These are phyloP conservation scores for Drosophila merina DNA, from an alignment of 2,888 invertebrate genomes.

Conservation along the genomic window DNA sequence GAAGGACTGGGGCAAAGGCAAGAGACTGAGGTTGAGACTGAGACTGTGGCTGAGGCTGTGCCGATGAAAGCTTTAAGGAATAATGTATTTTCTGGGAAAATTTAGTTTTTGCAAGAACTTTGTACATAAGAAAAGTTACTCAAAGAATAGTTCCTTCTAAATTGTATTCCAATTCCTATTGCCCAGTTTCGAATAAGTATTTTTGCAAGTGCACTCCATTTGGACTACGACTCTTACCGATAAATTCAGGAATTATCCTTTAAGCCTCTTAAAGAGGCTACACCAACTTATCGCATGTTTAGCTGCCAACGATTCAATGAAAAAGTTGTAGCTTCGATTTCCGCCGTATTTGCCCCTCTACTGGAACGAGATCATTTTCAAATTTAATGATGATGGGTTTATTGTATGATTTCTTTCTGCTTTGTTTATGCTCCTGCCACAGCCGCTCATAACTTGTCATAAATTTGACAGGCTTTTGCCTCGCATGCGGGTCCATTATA, in stretches of 20 bases:
- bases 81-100: constrained; percentile 39
- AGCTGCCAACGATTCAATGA: constrained; percentile 40
- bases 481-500: constrained; percentile 67
- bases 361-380: constrained; percentile 29
- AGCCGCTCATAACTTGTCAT: constrained; percentile 77
- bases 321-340: constrained; percentile 39
- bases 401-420: constrained; percentile 43
- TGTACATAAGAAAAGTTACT: not conserved
- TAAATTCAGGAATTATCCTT: constrained; percentile 39
- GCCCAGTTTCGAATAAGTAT: not conserved
- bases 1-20: constrained; percentile 22
- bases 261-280: constrained; percentile 67
- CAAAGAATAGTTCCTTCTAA: not conserved
- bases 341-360: constrained; percentile 13
- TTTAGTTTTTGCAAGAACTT: not conserved
- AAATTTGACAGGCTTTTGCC: constrained; percentile 67
- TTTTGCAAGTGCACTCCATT: constrained; percentile 6
- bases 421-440: constrained; percentile 68
- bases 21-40: constrained; percentile 18
- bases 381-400: constrained; percentile 46
- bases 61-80: constrained; percentile 59
- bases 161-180: not conserved
- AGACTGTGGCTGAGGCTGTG: not conserved
- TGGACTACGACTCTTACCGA: constrained; percentile 46
- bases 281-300: constrained; percentile 63